Conservation (phyloP, 2,113 vertebrate genomes). For the Macquaria ambigua region DNA sequence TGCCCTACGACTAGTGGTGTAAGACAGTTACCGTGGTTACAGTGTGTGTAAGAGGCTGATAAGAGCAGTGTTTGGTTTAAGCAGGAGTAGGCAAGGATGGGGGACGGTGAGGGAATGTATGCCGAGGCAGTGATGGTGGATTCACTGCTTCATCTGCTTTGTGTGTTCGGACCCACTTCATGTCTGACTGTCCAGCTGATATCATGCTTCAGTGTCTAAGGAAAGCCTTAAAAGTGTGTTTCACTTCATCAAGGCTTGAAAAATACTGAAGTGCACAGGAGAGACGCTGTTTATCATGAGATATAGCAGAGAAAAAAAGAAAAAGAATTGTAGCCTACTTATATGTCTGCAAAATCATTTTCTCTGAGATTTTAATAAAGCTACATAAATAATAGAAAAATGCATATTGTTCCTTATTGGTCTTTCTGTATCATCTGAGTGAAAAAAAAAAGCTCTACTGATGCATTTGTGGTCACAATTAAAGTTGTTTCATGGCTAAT, state of each 20-base stretch:
- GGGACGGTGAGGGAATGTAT: slow-evolving; percentile 1
- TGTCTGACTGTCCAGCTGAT: slow-evolving; percentile 16
- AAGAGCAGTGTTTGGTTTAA: slow-evolving; percentile 61
- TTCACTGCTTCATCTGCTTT: slow-evolving; percentile 33
- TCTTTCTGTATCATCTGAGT: background rate
- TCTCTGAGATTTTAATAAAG: slow-evolving; percentile 7
- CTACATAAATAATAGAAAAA: background rate
- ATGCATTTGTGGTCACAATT: slow-evolving; percentile 17
- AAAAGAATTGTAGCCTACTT: background rate
- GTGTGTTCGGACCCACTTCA: background rate
- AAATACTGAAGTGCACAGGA: background rate
- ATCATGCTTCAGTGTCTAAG: background rate
- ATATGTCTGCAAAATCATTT: background rate
- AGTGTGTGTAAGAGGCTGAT: slow-evolving; percentile 68
- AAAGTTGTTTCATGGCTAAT: slow-evolving; percentile 11
- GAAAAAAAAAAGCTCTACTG: background rate
- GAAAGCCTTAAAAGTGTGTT: background rate
- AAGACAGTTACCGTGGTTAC: slow-evolving; percentile 65
- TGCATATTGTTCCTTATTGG: background rate
- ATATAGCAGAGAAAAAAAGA: background rate
- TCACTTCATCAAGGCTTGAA: background rate
- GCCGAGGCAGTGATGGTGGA: slow-evolving; percentile 14
- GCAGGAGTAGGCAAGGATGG: slow-evolving; percentile 1
- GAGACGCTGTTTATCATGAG: background rate
- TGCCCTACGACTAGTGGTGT: slow-evolving; percentile 31